Evolutionary conservation across 1,140 invertebrate species (phyloP).

Genomic region (Wasmannia auropunctata): DNA sequence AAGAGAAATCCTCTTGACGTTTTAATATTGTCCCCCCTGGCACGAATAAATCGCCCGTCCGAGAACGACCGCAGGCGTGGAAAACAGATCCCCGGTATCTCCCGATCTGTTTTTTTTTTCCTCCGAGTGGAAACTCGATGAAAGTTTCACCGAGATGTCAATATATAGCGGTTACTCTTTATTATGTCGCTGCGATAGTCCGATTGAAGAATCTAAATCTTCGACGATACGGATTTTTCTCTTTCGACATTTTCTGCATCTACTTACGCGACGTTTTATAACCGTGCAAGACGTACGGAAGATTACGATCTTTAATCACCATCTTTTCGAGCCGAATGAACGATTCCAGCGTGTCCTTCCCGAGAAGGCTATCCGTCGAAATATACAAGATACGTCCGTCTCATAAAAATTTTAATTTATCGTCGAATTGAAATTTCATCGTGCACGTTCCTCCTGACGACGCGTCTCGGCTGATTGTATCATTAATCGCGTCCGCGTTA

Average conservation of each 20-base stretch:
- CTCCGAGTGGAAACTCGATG: conserved; percentile 65
- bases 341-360: conserved; percentile 14
- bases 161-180: conserved; percentile 53
- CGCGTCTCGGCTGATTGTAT: neutral
- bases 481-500: conserved; percentile 11
- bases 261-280: neutral
- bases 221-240: neutral
- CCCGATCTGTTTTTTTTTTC: conserved; percentile 40
- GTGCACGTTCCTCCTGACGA: neutral
- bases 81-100: conserved; percentile 67
- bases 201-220: conserved; percentile 17
- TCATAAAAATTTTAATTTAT: conserved; percentile 30
- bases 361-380: neutral
- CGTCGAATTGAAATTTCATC: conserved; percentile 11
- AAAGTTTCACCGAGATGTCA: conserved; percentile 68
- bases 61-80: conserved; percentile 71
- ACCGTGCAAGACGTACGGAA: neutral
- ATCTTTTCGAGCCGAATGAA: neutral
- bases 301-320: neutral
- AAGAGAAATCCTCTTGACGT: conserved; percentile 54
- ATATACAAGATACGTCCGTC: neutral
- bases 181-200: conserved; percentile 23
- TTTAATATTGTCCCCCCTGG: conserved; percentile 59
- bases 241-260: neutral
- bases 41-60: conserved; percentile 67